Evolutionary conservation across 2,888 invertebrate genomes (phyloP), one percentile per base, ranked within the genome.

Genomic region (Malthinus flaveolus): DNA sequence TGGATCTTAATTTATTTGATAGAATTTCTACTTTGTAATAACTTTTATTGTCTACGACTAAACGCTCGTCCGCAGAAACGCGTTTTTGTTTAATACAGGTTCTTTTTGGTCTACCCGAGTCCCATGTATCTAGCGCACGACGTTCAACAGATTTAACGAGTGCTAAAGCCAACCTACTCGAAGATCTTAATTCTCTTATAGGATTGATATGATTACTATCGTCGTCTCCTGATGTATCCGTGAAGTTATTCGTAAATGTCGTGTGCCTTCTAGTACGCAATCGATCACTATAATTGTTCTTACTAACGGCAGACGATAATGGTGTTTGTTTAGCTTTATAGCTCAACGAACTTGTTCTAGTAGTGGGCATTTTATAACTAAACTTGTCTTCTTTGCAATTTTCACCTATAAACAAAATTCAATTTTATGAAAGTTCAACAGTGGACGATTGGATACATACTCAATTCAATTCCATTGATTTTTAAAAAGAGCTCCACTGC

Each of bases 11-110:
- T 71, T 89, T 89, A 6, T 85, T 86, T 59, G 87, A 85, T 66
- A 88, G 81, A 23, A 88, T 86, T 70, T 89, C 89, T 9, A 89
- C 87, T 72, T 88, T 88, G 71, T 89, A 90, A 73, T 87, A 89
- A 56, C 85, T 71, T 66, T 73, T 75, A 66, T 74, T 75, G 63
- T 83, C 83, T 58, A 80, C 79, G n/a, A 82, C 79, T 8, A 83
- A 71, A 60, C 82, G 78, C 64, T 84, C 84, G 66, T 84, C 84
- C 0, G 81, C 79, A 0, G 83, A 83, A 32, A 67, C 63, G 44
- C 72, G 63, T 56, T 75, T 74, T 42, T 67, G 70, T 55, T 70
- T 71, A 33, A 67, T 68, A 48, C 75, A 73, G 15, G 73, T 73
- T 49, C 78, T 67, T 63, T 77, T 77, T 9, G 77, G 76, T 39